Evolutionary conservation across 2,113 vertebrate genomes (phyloP).

Genomic region (Galeopterus variegatus): DNA sequence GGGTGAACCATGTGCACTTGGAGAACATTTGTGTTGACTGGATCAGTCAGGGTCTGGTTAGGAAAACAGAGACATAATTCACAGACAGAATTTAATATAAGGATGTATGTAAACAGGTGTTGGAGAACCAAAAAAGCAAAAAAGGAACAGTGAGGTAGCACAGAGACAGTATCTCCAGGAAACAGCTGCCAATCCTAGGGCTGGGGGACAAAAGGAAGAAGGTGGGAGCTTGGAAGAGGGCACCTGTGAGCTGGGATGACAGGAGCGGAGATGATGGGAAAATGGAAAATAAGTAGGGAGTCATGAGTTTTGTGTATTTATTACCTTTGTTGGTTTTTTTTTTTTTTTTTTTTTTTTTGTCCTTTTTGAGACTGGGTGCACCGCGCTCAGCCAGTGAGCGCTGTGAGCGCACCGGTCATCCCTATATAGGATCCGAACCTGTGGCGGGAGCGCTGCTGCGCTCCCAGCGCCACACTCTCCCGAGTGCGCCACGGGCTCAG

Average conservation of each 20-base stretch:
- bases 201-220: neutral
- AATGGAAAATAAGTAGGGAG: neutral
- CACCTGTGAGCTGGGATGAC: neutral
- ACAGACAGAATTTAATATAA: neutral
- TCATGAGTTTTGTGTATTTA: neutral
- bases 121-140: neutral
- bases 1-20: neutral
- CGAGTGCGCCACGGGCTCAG: too few species aligned
- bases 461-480: too few species aligned
- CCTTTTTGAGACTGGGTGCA: too few species aligned
- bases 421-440: too few species aligned
- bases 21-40: constrained; percentile 24
- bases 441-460: too few species aligned
- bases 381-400: too few species aligned
- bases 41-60: neutral
- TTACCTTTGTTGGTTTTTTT: neutral
- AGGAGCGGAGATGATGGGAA: neutral
- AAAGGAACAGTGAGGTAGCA: neutral
- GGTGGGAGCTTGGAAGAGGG: neutral
- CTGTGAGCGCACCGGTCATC: too few species aligned
- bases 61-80: constrained; percentile 10
- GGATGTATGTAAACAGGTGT: neutral
- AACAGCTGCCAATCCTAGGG: neutral
- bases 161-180: neutral
- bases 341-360: too few species aligned